Conservation (phyloP, 2,888 invertebrate genomes). For the Syritta pipiens region DNA sequence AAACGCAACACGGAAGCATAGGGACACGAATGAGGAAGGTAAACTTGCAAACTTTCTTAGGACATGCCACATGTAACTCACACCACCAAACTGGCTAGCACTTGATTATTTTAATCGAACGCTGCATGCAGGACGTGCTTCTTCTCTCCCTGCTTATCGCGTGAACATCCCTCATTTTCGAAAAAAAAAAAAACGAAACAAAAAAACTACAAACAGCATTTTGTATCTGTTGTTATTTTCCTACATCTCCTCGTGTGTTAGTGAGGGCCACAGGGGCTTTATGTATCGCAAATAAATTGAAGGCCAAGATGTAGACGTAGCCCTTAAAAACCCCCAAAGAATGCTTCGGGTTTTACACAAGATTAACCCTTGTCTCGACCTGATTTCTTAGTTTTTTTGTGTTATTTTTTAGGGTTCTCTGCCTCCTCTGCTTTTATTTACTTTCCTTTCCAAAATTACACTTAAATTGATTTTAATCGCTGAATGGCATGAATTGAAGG, state of each 20-base stretch:
- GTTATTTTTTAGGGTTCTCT: neutral
- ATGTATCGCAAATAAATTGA: conserved; percentile 44
- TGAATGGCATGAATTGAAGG: conserved; percentile 31
- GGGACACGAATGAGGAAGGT: conserved; percentile 17
- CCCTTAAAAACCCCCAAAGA: conserved; percentile 35
- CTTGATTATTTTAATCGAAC: conserved; percentile 62
- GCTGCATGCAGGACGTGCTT: conserved; percentile 42
- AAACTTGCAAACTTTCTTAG: conserved; percentile 39
- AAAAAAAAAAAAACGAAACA: neutral
- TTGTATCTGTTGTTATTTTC: conserved; percentile 18
- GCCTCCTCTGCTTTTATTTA: neutral
- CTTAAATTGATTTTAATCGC: conserved; percentile 66
- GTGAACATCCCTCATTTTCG: conserved; percentile 38
- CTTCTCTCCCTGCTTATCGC: conserved; percentile 36
- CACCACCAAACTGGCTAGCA: too few species aligned
- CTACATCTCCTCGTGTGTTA: neutral
- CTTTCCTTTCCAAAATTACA: conserved; percentile 42
- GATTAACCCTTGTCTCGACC: conserved; percentile 66
- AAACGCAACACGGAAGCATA: conserved; percentile 27
- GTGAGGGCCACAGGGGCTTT: conserved; percentile 3
- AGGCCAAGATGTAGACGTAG: conserved; percentile 54
- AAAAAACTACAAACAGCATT: conserved; percentile 6
- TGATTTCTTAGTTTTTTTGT: conserved; percentile 31
- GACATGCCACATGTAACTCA: too few species aligned
- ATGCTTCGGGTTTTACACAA: conserved; percentile 28